A percentile compares a stretch with the other conserved stretches of the same genome.
Evolutionary conservation across 2,888 invertebrate species (phyloP).

Genomic region (Petrolisthes manimaculis): DNA sequence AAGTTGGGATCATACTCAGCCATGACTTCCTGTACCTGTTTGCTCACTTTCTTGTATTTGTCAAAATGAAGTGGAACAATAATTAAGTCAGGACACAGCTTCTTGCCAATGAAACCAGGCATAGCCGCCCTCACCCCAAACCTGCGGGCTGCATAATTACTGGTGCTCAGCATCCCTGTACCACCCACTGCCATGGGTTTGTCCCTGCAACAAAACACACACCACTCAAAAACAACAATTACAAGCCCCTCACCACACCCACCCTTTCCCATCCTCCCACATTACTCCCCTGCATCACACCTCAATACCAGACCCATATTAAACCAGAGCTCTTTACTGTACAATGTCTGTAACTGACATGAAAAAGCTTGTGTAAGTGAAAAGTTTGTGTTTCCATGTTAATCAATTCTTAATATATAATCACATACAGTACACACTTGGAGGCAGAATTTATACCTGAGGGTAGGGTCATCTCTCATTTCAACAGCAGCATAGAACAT

Average conservation of each 20-base stretch:
- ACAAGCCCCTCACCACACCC: no score
- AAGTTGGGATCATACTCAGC: conserved; percentile 73
- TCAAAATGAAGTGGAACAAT: conserved; percentile 73
- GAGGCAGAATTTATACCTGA: conserved; percentile 66
- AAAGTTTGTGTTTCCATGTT: no score
- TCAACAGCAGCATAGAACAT: conserved; percentile 77
- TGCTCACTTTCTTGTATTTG: conserved; percentile 72
- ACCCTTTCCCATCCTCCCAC: no score
- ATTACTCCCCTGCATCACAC: no score
- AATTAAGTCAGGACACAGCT: conserved; percentile 74
- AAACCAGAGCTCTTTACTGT: not conserved
- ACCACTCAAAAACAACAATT: no score
- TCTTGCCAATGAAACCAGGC: conserved; percentile 73
- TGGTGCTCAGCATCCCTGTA: conserved; percentile 75
- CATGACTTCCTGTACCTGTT: conserved; percentile 68
- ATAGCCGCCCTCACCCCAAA: conserved; percentile 76
- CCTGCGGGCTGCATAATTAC: conserved; percentile 75
- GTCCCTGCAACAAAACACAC: conserved; percentile 67
- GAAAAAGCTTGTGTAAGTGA: no score
- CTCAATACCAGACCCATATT: no score
- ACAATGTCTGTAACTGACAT: not conserved
- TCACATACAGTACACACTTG: no score
- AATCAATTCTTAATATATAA: no score
- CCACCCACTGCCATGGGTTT: conserved; percentile 76
- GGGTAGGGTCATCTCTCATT: conserved; percentile 71